phyloP scores from a whole-genome alignment of 1,140 invertebrate species.

The Dinoponera quadriceps region DNA sequence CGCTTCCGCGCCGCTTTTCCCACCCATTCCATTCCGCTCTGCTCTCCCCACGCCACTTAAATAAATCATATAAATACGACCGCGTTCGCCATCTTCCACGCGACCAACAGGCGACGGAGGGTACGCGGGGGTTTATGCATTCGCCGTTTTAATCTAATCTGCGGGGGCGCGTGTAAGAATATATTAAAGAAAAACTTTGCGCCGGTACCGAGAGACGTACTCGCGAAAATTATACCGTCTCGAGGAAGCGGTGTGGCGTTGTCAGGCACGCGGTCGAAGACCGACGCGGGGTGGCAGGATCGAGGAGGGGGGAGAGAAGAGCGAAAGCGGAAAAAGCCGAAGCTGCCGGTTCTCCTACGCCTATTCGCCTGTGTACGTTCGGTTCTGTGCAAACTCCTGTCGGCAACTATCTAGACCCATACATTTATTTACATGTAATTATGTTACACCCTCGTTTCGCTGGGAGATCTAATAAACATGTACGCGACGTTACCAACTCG shows the following conservation, averaged over 20 bases:
- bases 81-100: constrained; percentile 73
- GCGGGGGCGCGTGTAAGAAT: constrained; percentile 84
- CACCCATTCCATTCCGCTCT: constrained; percentile 30
- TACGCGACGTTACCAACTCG: constrained; percentile 41
- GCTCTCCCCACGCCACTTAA: constrained; percentile 72
- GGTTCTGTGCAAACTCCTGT: constrained; percentile 50
- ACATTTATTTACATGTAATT: constrained; percentile 82
- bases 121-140: constrained; percentile 77
- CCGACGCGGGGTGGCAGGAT: neutral
- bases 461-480: constrained; percentile 72
- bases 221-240: constrained; percentile 80
- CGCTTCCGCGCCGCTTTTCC: constrained; percentile 44
- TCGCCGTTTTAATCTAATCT: constrained; percentile 85
- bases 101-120: constrained; percentile 44
- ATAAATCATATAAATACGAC: constrained; percentile 84
- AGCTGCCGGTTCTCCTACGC: constrained; percentile 35
- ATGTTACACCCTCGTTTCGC: constrained; percentile 60
- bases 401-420: constrained; percentile 76
- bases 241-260: constrained; percentile 1
- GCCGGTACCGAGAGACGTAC: constrained; percentile 75
- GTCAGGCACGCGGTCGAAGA: constrained; percentile 25
- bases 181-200: constrained; percentile 85
- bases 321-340: constrained; percentile 57
- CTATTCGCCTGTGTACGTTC: constrained; percentile 49
- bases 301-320: neutral